These are phyloP conservation scores for Electrona antarctica DNA, from an alignment of 2,113 vertebrate species.

Conservation along the genomic window DNA sequence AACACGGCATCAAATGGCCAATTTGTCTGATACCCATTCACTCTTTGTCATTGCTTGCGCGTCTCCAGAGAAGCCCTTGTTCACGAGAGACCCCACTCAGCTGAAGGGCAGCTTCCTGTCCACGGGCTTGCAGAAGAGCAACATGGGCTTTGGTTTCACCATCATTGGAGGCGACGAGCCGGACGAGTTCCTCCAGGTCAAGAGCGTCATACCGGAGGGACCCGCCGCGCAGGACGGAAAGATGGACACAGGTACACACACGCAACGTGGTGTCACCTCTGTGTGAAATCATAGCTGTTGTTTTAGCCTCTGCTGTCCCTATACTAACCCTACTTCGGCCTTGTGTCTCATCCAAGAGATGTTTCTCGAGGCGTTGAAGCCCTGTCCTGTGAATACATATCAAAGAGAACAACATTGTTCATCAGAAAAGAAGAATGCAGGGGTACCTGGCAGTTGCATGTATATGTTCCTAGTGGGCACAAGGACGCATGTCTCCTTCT, in stretches of 20 bases:
- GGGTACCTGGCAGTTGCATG: no score
- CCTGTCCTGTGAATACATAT: no score
- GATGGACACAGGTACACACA: slow-evolving; percentile 94
- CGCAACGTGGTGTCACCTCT: not conserved
- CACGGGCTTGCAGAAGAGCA: slow-evolving; percentile 96
- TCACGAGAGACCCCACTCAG: slow-evolving; percentile 97
- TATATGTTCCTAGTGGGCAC: no score
- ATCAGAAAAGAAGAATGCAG: no score
- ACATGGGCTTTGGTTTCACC: slow-evolving; percentile 99
- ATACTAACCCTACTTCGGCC: no score
- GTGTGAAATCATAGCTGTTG: not conserved
- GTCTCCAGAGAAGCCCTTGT: slow-evolving; percentile 92
- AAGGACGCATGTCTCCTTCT: no score
- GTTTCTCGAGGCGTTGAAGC: no score
- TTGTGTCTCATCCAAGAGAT: no score
- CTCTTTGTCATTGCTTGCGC: slow-evolving; percentile 27
- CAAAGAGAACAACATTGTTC: no score
- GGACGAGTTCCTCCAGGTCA: slow-evolving; percentile 98
- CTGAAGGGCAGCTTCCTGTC: slow-evolving; percentile 97
- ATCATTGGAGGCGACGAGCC: slow-evolving; percentile 99
- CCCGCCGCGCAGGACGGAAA: slow-evolving; percentile 96
- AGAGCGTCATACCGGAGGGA: slow-evolving; percentile 97
- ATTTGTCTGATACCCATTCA: not conserved
- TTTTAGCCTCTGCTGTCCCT: no score
- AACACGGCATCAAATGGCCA: no score